These are phyloP conservation scores for Apodemia mormo DNA, from an alignment of 2,888 invertebrate genomes.

Conservation along the genomic window DNA sequence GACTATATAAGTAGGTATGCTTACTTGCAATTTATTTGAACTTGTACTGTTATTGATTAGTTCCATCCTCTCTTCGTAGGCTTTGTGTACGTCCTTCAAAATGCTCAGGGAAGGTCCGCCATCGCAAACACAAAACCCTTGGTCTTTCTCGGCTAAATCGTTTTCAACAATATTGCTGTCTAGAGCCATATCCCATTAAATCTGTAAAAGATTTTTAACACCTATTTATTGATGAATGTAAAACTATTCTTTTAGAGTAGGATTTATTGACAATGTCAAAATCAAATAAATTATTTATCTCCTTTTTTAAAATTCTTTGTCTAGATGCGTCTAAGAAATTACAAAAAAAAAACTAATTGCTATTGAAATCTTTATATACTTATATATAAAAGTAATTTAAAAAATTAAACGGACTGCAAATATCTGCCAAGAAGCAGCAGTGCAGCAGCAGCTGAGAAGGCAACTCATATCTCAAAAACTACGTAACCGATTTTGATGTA, in stretches of 20 bases:
- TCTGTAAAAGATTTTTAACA: not conserved
- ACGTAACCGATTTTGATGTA: too few species aligned
- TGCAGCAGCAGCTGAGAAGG: too few species aligned
- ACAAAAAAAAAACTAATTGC: too few species aligned
- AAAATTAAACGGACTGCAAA: too few species aligned
- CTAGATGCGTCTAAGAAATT: slow-evolving; percentile 4
- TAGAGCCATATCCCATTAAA: not conserved
- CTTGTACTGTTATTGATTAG: slow-evolving; percentile 76
- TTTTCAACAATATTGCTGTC: slow-evolving; percentile 45
- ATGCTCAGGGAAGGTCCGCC: slow-evolving; percentile 66
- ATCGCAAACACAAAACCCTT: slow-evolving; percentile 47
- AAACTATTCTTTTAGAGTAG: not conserved
- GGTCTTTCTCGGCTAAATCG: slow-evolving; percentile 46
- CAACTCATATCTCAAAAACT: too few species aligned
- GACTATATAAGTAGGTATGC: not conserved
- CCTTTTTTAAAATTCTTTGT: not conserved
- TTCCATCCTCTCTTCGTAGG: slow-evolving; percentile 83
- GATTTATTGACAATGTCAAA: not conserved
- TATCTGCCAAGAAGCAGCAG: too few species aligned
- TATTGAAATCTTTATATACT: too few species aligned
- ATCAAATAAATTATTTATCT: not conserved
- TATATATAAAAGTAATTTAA: too few species aligned
- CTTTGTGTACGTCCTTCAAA: slow-evolving; percentile 81
- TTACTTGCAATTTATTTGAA: slow-evolving; percentile 52
- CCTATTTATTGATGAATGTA: not conserved